Evolutionary conservation across 1,140 invertebrate species (phyloP).

Genomic region (Campoletis sonorensis): DNA sequence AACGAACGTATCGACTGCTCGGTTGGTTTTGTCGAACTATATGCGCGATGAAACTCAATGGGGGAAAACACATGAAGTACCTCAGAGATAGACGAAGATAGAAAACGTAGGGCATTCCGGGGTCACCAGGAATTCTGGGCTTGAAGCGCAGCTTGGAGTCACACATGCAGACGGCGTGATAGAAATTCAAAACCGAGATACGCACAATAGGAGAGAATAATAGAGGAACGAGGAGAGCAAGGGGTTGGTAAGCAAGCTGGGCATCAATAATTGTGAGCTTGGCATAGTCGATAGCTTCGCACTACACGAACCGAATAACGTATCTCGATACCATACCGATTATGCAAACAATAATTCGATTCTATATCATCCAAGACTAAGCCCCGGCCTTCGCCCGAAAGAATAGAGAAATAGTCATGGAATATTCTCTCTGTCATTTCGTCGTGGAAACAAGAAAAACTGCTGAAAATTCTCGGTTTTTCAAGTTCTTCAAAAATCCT

Average conservation of each 20-base stretch:
- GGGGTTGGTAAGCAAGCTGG: constrained; percentile 31
- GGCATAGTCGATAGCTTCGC: constrained; percentile 51
- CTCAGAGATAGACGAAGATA: constrained; percentile 36
- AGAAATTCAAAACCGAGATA: constrained; percentile 19
- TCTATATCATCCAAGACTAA: constrained; percentile 53
- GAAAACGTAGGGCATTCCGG: not conserved
- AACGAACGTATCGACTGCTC: constrained; percentile 45
- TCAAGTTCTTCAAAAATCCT: too few species aligned
- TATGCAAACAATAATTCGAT: constrained; percentile 71
- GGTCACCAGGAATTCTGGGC: not conserved
- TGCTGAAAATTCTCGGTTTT: not conserved
- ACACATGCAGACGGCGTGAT: not conserved
- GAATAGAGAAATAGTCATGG: too few species aligned
- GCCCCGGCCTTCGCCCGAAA: not conserved
- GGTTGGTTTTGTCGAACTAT: constrained; percentile 72
- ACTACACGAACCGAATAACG: constrained; percentile 66
- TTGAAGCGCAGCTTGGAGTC: not conserved
- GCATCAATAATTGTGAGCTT: constrained; percentile 72
- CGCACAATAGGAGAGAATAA: constrained; percentile 23
- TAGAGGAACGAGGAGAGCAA: not conserved
- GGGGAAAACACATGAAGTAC: not conserved
- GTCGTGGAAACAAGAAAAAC: not conserved
- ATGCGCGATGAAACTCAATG: constrained; percentile 55
- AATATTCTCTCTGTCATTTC: not conserved
- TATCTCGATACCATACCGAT: constrained; percentile 65